Percentiles rank a stretch among this genome's conserved stretches.
Evolutionary conservation across 2,113 vertebrate species (phyloP).

Genomic region (Aleadryas rufinucha): DNA sequence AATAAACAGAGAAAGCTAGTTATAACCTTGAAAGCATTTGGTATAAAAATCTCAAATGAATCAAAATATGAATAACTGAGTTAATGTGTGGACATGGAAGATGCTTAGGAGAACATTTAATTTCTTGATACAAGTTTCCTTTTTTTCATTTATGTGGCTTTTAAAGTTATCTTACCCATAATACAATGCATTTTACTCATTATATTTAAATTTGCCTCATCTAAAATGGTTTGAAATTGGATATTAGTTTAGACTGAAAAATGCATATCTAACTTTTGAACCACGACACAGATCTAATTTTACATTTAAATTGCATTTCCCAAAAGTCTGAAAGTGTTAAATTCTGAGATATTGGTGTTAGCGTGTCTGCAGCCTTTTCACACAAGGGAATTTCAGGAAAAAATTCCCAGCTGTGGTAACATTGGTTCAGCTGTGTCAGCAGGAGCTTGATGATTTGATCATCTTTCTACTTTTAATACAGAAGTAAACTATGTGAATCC

Average conservation of each 20-base stretch:
- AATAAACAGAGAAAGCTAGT: not conserved
- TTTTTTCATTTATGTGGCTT: not conserved
- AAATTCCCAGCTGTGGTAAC: not conserved
- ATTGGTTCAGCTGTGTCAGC: not conserved
- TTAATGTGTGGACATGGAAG: not conserved
- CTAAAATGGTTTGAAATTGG: not conserved
- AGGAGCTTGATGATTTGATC: not conserved
- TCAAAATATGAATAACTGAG: not conserved
- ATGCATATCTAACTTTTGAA: not conserved
- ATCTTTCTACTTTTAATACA: not conserved
- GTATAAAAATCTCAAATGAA: not conserved
- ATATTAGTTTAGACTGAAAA: not conserved
- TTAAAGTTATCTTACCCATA: not conserved
- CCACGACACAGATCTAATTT: not conserved
- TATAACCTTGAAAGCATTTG: not conserved
- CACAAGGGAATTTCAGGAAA: not conserved
- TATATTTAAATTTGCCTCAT: slow-evolving; percentile 12
- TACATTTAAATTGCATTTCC: not conserved
- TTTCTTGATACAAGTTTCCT: not conserved
- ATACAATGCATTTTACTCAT: not conserved
- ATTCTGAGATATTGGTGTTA: not conserved
- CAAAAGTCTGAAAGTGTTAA: not conserved
- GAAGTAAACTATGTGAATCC: not conserved
- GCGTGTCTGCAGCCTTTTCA: not conserved
- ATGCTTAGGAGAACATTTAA: not conserved